Conservation (phyloP, 2,113 vertebrate genomes). For the Gymnobelideus leadbeateri region DNA sequence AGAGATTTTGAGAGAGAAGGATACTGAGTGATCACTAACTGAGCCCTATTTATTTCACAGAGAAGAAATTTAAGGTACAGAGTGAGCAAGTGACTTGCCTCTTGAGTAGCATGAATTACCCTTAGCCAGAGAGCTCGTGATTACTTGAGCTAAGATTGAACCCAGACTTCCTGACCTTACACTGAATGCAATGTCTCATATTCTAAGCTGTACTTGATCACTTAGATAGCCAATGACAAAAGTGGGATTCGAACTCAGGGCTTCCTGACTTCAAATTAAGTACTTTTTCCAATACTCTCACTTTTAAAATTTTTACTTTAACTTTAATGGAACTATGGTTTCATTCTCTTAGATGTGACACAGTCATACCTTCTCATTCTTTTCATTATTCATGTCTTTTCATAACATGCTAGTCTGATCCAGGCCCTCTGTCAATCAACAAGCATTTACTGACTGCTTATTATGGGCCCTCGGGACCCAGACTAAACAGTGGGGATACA, state of each 20-base stretch:
- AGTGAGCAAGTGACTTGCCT: not conserved
- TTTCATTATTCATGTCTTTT: not conserved
- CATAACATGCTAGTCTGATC: not conserved
- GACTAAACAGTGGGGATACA: not conserved
- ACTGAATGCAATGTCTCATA: not conserved
- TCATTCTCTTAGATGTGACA: not conserved
- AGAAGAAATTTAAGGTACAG: not conserved
- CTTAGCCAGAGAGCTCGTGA: no score
- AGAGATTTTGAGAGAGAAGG: not conserved
- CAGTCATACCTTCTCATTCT: not conserved
- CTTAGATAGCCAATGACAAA: not conserved
- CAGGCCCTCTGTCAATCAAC: not conserved
- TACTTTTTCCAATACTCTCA: not conserved
- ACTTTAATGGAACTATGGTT: not conserved
- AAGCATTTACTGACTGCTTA: not conserved
- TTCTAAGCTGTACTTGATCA: not conserved
- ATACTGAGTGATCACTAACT: not conserved
- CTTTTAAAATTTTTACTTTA: not conserved
- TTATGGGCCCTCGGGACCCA: not conserved
- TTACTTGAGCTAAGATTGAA: not conserved
- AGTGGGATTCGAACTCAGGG: not conserved
- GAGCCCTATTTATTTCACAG: not conserved
- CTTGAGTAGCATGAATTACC: not conserved
- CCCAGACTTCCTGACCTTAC: not conserved
- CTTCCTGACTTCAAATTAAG: not conserved